Evolutionary conservation across 2,888 invertebrate genomes (phyloP).

Genomic region (Arge pagana): DNA sequence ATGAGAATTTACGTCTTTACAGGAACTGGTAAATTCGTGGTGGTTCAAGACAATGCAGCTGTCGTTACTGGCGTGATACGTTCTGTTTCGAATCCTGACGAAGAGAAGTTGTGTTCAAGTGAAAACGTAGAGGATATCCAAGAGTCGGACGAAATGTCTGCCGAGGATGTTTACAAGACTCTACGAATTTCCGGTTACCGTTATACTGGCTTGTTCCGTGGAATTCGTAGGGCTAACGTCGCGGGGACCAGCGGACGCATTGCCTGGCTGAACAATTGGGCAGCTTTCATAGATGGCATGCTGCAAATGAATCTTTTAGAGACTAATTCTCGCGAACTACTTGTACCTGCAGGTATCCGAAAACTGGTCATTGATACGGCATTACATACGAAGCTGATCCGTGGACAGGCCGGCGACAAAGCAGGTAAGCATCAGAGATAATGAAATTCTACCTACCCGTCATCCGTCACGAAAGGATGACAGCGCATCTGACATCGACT

Average conservation of each 20-base stretch:
- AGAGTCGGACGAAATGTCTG: slow-evolving; percentile 41
- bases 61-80: slow-evolving; percentile 74
- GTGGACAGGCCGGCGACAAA: slow-evolving; percentile 35
- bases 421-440: slow-evolving; percentile 48
- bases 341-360: slow-evolving; percentile 65
- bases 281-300: slow-evolving; percentile 72
- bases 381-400: slow-evolving; percentile 48
- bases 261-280: slow-evolving; percentile 69
- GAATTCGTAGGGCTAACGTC: slow-evolving; percentile 59
- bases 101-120: slow-evolving; percentile 43
- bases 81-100: slow-evolving; percentile 59
- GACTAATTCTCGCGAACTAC: slow-evolving; percentile 57
- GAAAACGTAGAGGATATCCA: slow-evolving; percentile 33
- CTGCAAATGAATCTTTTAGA: slow-evolving; percentile 66
- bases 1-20: slow-evolving; percentile 19
- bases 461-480: too few relatives aligned
- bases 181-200: slow-evolving; percentile 63
- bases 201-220: slow-evolving; percentile 61
- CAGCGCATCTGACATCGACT: too few relatives aligned
- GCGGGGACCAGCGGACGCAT: slow-evolving; percentile 54
- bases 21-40: slow-evolving; percentile 60
- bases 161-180: slow-evolving; percentile 57
- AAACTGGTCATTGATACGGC: slow-evolving; percentile 63
- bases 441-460: too few relatives aligned
- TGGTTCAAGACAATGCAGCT: slow-evolving; percentile 71